A percentile compares a stretch with the other conserved stretches of the same genome.
These are phyloP conservation scores for Meleagris gallopavo DNA, from an alignment of 2,113 vertebrate genomes.

Conservation along the genomic window DNA sequence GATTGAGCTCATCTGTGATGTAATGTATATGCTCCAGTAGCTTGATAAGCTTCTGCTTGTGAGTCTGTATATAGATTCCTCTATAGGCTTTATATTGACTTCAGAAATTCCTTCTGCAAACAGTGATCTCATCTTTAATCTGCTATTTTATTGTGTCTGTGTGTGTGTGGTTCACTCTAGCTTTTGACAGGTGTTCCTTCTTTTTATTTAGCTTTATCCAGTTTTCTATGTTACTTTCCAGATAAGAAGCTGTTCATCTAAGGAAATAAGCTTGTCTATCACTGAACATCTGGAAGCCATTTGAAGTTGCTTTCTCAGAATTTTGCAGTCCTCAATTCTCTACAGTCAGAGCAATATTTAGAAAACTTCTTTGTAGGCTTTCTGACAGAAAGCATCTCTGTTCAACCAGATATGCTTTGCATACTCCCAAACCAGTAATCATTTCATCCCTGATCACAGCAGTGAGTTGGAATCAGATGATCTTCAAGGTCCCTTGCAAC, in stretches of 20 bases:
- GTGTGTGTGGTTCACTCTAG: not conserved
- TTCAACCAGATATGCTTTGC: not conserved
- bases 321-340: not conserved
- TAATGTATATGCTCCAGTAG: not conserved
- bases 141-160: not conserved
- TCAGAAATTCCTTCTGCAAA: not conserved
- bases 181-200: not conserved
- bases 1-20: not conserved
- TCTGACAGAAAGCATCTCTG: not conserved
- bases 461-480: not conserved
- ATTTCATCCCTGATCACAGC: not conserved
- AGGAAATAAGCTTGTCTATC: not conserved
- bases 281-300: constrained; percentile 7
- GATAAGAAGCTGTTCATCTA: not conserved
- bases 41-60: not conserved
- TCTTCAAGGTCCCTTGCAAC: not conserved
- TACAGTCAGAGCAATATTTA: not conserved
- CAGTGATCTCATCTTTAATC: not conserved
- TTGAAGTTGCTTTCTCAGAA: not conserved
- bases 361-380: not conserved
- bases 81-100: not conserved
- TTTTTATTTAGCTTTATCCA: not conserved
- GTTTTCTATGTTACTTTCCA: not conserved
- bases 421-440: not conserved
- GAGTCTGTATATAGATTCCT: not conserved